phyloP scores from a whole-genome alignment of 2,888 invertebrate genomes.

The Machimus atricapillus region DNA sequence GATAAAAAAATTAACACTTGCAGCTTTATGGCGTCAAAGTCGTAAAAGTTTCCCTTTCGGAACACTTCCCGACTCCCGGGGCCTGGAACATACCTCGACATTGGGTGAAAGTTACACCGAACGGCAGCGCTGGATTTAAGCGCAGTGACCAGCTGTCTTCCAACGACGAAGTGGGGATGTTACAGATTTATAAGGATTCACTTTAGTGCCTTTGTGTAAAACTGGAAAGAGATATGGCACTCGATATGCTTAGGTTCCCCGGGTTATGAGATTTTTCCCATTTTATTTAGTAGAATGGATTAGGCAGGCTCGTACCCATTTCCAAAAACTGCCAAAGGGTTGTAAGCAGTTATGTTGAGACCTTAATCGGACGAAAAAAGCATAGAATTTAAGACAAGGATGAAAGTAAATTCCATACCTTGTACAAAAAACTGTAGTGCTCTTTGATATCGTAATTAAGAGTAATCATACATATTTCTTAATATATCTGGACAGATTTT shows the following conservation, averaged over 20 bases:
- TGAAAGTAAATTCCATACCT: not conserved
- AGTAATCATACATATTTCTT: not conserved
- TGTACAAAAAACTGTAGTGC: too few species aligned
- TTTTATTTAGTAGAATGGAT: not conserved
- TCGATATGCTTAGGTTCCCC: not conserved
- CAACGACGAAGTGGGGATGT: not conserved
- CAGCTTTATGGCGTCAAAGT: conserved; percentile 1
- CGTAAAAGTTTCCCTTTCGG: not conserved
- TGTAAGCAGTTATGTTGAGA: not conserved
- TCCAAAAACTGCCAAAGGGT: not conserved
- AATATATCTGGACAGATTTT: too few species aligned
- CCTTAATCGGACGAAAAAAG: not conserved
- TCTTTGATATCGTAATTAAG: not conserved
- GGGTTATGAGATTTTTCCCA: not conserved
- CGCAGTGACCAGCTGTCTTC: not conserved
- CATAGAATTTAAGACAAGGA: not conserved
- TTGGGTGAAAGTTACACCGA: not conserved
- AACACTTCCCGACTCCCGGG: not conserved
- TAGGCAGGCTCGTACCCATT: not conserved
- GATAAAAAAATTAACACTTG: not conserved
- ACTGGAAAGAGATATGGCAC: not conserved
- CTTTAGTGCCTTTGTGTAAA: not conserved
- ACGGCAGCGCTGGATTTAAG: not conserved
- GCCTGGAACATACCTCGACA: not conserved
- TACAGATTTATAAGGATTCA: not conserved